These are phyloP conservation scores for Podocnemis expansa DNA, from an alignment of 2,113 vertebrate genomes.

Conservation along the genomic window DNA sequence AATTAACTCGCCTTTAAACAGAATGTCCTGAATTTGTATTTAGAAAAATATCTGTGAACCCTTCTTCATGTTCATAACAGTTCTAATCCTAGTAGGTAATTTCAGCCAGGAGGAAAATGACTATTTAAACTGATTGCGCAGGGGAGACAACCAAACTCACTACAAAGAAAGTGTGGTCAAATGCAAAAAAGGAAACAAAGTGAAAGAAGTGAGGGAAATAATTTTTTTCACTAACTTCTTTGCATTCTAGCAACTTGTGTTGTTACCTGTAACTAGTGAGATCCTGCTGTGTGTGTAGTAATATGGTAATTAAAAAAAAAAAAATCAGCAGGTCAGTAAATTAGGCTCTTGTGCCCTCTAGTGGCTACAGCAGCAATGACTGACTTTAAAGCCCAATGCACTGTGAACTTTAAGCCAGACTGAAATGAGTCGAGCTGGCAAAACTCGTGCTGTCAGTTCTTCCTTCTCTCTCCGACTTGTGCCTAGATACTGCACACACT, in stretches of 20 bases:
- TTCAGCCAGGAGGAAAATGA: not conserved
- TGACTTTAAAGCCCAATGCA: not conserved
- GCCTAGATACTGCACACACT: not conserved
- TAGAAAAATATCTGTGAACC: not conserved
- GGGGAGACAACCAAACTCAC: not conserved
- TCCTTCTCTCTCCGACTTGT: too few relatives aligned
- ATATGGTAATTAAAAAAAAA: too few relatives aligned
- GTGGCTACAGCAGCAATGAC: not conserved
- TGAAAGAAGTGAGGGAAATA: too few relatives aligned
- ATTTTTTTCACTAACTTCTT: not conserved
- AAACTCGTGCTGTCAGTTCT: not conserved
- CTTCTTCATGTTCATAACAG: not conserved
- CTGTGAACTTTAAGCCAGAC: not conserved
- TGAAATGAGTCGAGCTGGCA: not conserved
- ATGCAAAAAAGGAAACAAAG: not conserved
- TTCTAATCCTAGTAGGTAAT: not conserved
- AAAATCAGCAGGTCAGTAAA: not conserved
- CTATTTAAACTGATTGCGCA: not conserved
- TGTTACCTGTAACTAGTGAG: not conserved
- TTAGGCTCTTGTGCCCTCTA: not conserved
- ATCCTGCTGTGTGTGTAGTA: too few relatives aligned
- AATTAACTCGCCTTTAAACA: fast-evolving
- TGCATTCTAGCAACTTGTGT: not conserved
- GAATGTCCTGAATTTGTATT: not conserved
- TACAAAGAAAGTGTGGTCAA: not conserved